phyloP scores from a whole-genome alignment of 2,113 vertebrate genomes.

The Lycocorax pyrrhopterus region DNA sequence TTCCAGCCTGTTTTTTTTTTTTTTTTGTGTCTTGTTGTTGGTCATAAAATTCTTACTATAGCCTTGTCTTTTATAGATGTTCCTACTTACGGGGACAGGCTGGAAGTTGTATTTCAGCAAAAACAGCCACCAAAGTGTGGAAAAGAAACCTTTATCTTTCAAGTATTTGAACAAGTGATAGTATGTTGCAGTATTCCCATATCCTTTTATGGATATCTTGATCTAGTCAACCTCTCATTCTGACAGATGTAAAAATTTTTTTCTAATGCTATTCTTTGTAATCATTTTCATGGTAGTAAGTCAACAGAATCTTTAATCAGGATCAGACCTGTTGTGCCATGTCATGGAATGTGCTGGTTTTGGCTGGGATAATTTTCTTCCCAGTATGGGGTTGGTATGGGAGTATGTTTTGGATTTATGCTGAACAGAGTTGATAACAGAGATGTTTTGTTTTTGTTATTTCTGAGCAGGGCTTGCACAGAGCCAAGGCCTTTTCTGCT shows the following conservation, averaged over 20 bases:
- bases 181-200: background rate
- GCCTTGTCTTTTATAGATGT: background rate
- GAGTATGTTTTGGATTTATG: background rate
- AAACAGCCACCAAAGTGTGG: background rate
- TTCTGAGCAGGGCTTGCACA: background rate
- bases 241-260: background rate
- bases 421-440: background rate
- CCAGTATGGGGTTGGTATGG: background rate
- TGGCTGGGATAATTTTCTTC: background rate
- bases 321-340: background rate
- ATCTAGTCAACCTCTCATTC: background rate
- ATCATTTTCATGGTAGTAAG: background rate
- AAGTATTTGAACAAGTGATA: background rate
- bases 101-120: background rate
- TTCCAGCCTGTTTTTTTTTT: background rate
- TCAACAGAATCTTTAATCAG: background rate
- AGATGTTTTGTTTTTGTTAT: background rate
- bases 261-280: background rate
- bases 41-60: background rate
- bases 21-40: background rate
- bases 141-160: background rate
- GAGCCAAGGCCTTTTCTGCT: background rate
- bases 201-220: background rate
- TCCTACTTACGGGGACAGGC: background rate
- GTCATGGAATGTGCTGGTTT: background rate